Base-by-base conservation (phyloP, 2,113 vertebrate genomes). In the Cygnus atratus region DNA sequence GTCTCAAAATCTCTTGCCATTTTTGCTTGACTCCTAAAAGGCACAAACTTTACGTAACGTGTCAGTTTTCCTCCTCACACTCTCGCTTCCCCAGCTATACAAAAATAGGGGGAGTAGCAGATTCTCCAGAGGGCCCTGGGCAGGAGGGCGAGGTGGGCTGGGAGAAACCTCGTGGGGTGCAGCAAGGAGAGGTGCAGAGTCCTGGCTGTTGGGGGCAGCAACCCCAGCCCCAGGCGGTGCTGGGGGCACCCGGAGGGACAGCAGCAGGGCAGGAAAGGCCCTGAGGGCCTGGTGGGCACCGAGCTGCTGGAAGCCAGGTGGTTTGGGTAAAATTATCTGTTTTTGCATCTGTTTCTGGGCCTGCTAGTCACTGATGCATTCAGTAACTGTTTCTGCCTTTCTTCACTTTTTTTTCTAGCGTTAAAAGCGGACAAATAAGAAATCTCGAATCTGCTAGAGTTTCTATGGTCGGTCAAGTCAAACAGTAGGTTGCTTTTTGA, bases 351-450 rank as follows among this genome's bases (percentile, higher is more conserved):
- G 10, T 67, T 93, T 83, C 62, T 84, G 31, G 6, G 7, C 21
- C 59, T 80, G 29, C 24, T 52, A 19, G 18, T 50, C 76, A 11
- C 54, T 41, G 13, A 28, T 37, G 33, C 43, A 6, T 33, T 58
- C 25, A 37, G 17, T 95, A 58, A 84, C 13, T 54, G 13, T 39
- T 91, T 76, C 16, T 84, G 13, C 44, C 58, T 15, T 75, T 58
- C 48, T 72, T 39, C 13, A 7, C 55, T 68, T 37, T n/a, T 13
- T 50, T 55, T 59, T 13, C 26, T 93, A 99, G 99, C 91, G 99
- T 99, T 83, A 99, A 99, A 97, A 99, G 99, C 22, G 99, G 99
- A 55, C 99, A 99, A 92, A 99, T 99, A 95, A 97, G 99, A 95
- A 99, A 99, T 97, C 96, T 99, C 0, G 99, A 99, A 96, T 99